Percentiles rank a stretch among this genome's conserved stretches.
Conservation (phyloP, 2,113 vertebrate genomes). For the Megatriorchis doriae region DNA sequence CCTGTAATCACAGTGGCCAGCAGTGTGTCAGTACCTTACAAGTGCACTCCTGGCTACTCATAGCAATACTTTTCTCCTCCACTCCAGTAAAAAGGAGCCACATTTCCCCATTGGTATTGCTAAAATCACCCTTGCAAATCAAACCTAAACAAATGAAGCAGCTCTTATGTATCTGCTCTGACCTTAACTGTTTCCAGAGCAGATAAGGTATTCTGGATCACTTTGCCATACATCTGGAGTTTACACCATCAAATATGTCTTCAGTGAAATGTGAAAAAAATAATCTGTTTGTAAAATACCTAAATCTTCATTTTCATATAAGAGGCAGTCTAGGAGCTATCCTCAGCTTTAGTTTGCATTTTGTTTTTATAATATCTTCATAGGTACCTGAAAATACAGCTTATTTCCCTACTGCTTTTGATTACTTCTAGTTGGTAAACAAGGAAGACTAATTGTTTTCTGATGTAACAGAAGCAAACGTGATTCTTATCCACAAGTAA, state of each 20-base stretch:
- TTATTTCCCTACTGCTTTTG: conserved; percentile 16
- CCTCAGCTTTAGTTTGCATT: background rate
- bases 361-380: background rate
- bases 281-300: background rate
- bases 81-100: background rate
- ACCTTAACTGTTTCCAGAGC: background rate
- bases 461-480: conserved; percentile 28
- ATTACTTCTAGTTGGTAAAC: conserved; percentile 35
- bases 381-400: background rate
- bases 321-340: background rate
- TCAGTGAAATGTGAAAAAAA: background rate
- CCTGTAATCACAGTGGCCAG: background rate
- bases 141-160: background rate
- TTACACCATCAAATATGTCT: background rate
- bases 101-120: background rate
- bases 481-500: conserved; percentile 30
- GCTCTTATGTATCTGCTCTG: background rate
- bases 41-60: background rate
- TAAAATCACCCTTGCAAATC: background rate
- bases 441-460: conserved; percentile 54
- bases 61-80: background rate
- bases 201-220: background rate
- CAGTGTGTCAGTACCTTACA: background rate
- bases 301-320: background rate
- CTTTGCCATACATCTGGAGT: background rate